A percentile compares a stretch with the other conserved stretches of the same genome.
Conservation (phyloP, 1,140 invertebrate species). For the Drosophila grimshawi region DNA sequence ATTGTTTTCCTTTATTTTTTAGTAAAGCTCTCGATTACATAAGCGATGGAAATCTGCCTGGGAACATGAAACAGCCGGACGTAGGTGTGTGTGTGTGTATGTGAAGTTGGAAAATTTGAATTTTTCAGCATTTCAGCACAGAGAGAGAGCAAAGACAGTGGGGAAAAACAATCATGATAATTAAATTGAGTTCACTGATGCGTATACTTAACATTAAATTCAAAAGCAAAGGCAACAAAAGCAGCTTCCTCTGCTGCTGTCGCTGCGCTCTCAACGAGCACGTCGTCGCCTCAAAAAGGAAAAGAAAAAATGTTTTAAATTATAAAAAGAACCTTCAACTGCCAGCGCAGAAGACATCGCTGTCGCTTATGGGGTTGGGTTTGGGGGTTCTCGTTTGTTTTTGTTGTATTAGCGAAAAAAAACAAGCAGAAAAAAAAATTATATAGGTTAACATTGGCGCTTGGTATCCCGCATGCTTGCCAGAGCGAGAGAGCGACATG, state of each 20-base stretch:
- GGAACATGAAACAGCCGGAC: conserved; percentile 57
- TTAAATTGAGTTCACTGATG: conserved; percentile 83
- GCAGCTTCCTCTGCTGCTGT: conserved; percentile 15
- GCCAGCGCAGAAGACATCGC: conserved; percentile 32
- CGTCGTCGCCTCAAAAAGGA: conserved; percentile 40
- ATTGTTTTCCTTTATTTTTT: conserved; percentile 16
- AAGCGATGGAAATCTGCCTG: conserved; percentile 57
- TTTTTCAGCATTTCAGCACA: conserved; percentile 47
- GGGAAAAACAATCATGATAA: conserved; percentile 80
- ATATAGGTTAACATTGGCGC: conserved; percentile 72
- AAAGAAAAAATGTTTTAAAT: conserved; percentile 54
- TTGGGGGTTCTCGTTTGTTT: conserved; percentile 16
- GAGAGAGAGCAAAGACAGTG: conserved; percentile 42
- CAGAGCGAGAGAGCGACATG: conserved; percentile 45
- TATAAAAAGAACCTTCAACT: conserved; percentile 76
- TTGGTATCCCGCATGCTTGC: conserved; percentile 61
- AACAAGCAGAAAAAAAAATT: conserved; percentile 59
- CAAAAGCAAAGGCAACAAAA: conserved; percentile 56
- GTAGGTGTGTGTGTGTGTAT: conserved; percentile 44
- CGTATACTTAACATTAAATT: conserved; percentile 81
- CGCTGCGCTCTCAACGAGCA: conserved; percentile 10
- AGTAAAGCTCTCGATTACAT: conserved; percentile 62
- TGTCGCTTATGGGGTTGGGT: conserved; percentile 27
- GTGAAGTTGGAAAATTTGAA: conserved; percentile 77
- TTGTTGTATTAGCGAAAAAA: conserved; percentile 47